Percentiles rank a stretch among this genome's conserved stretches.
phyloP scores from a whole-genome alignment of 1,140 invertebrate genomes.

The Heliconius eleuchia region DNA sequence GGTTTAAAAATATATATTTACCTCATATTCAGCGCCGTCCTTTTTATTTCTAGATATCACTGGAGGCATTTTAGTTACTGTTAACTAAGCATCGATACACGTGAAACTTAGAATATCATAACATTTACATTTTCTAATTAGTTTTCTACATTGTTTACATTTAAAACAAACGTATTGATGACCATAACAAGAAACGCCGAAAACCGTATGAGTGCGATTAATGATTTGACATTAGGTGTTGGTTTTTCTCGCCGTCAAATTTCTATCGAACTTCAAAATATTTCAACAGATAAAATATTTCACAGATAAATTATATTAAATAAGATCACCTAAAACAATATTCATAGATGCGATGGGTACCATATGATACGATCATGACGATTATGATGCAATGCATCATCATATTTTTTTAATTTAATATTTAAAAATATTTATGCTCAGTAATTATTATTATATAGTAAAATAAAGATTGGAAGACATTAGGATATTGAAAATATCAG shows the following conservation, averaged over 20 bases:
- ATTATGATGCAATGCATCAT: too few relatives aligned
- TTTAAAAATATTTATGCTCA: too few relatives aligned
- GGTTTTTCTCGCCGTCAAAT: constrained; percentile 26
- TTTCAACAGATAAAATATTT: neutral
- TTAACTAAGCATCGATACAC: constrained; percentile 5
- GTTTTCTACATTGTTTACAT: constrained; percentile 19
- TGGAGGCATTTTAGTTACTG: constrained; percentile 61
- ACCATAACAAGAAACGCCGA: constrained; percentile 53
- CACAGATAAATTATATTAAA: constrained; percentile 5
- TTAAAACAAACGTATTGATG: constrained; percentile 35
- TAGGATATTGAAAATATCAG: too few relatives aligned
- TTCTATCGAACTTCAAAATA: constrained; percentile 11
- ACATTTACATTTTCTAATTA: constrained; percentile 1
- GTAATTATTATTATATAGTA: too few relatives aligned
- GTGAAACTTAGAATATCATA: neutral
- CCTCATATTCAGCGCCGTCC: constrained; percentile 74
- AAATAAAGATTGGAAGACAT: too few relatives aligned
- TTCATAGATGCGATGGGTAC: too few relatives aligned
- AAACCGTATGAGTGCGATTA: constrained; percentile 39
- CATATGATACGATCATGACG: too few relatives aligned
- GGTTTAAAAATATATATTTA: constrained; percentile 54
- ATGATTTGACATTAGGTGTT: constrained; percentile 38
- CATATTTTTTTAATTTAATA: too few relatives aligned
- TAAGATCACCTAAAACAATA: too few relatives aligned
- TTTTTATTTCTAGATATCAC: constrained; percentile 74